Conservation (phyloP, 2,888 invertebrate species). For the Tachina fera region DNA sequence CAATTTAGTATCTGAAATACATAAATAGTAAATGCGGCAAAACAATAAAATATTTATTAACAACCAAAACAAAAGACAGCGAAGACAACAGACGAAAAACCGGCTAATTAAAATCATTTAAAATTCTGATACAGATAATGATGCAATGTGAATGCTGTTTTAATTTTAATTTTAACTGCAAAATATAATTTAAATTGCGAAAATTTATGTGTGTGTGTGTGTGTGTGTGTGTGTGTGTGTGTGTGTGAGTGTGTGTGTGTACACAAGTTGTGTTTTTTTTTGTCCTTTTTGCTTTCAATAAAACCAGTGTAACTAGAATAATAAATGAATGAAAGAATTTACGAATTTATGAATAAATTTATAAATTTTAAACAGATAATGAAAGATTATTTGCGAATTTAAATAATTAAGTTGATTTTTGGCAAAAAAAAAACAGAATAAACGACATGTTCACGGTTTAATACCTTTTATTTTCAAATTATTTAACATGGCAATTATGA, state of each 20-base stretch:
- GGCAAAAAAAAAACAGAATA: neutral
- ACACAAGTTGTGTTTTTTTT: neutral
- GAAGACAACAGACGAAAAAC: constrained; percentile 14
- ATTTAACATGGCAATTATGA: constrained; percentile 21
- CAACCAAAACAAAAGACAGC: neutral
- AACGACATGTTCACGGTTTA: constrained; percentile 5
- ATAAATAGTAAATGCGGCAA: neutral
- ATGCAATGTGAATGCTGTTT: constrained; percentile 15
- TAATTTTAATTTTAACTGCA: constrained; percentile 21
- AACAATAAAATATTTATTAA: constrained; percentile 35
- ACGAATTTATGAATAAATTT: constrained; percentile 33
- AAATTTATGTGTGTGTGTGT: neutral
- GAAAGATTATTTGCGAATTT: constrained; percentile 41
- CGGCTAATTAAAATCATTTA: constrained; percentile 42
- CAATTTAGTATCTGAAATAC: constrained; percentile 10
- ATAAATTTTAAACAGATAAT: constrained; percentile 36
- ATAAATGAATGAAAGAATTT: constrained; percentile 2
- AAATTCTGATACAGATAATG: constrained; percentile 19
- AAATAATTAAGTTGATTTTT: constrained; percentile 22
- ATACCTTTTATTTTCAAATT: constrained; percentile 3
- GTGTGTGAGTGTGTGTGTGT: neutral
- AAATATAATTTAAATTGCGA: constrained; percentile 15
- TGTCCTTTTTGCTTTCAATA: neutral
- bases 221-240: neutral
- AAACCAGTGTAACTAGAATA: constrained; percentile 35